These are phyloP conservation scores for Anhinga rufa DNA, from an alignment of 2,113 vertebrate species.

Conservation along the genomic window DNA sequence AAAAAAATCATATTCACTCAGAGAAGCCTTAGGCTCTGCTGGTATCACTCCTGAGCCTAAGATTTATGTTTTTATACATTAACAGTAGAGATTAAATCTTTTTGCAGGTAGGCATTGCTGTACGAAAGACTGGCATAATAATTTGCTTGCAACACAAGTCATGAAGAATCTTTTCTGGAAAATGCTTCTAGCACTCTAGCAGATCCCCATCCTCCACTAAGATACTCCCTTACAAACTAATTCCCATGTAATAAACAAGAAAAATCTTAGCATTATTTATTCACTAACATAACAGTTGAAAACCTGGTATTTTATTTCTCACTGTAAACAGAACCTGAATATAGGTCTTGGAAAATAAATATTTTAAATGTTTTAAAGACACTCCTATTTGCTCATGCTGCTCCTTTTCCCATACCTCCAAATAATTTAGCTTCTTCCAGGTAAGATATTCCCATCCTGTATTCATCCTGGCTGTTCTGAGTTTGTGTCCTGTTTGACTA, in stretches of 20 bases:
- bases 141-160: neutral
- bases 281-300: neutral
- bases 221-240: neutral
- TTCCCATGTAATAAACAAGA: neutral
- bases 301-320: neutral
- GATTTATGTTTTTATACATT: neutral
- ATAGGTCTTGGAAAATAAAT: neutral
- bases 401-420: neutral
- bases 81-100: neutral
- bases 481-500: neutral
- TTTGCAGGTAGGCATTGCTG: neutral
- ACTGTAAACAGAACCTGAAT: neutral
- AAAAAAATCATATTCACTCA: neutral
- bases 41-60: neutral
- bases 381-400: neutral
- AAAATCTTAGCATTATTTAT: neutral
- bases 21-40: neutral
- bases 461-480: neutral
- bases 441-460: neutral
- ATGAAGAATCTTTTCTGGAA: neutral
- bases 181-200: neutral
- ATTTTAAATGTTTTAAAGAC: neutral
- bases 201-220: neutral
- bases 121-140: neutral
- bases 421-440: neutral